These are phyloP conservation scores for Apodemia zela DNA, from an alignment of 2,888 invertebrate genomes.

Conservation along the genomic window DNA sequence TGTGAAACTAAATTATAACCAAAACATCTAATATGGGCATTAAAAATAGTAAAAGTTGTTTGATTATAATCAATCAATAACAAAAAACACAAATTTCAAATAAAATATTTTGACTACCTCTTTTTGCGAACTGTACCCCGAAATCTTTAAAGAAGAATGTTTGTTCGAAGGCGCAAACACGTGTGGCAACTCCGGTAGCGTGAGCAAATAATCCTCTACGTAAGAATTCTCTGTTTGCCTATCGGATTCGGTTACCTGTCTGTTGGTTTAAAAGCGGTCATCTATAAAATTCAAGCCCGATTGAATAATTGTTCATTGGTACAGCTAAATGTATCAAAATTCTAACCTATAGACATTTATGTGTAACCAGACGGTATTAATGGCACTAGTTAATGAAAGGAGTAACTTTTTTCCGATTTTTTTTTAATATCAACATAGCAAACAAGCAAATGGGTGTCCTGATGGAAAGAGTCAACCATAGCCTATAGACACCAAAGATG, in stretches of 20 bases:
- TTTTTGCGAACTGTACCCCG: conserved; percentile 53
- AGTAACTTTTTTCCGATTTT: background rate
- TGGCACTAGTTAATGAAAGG: background rate
- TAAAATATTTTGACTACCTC: conserved; percentile 17
- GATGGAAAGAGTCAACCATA: too few species aligned
- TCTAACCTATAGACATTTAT: background rate
- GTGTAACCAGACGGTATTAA: background rate
- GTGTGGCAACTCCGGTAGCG: conserved; percentile 79
- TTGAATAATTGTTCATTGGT: conserved; percentile 14
- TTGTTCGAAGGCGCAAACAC: conserved; percentile 55
- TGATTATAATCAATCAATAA: too few species aligned
- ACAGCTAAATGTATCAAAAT: conserved; percentile 13
- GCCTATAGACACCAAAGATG: too few species aligned
- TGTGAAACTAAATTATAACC: too few species aligned
- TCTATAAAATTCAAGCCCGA: conserved; percentile 19
- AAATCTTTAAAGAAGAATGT: conserved; percentile 59
- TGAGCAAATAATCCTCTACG: conserved; percentile 63
- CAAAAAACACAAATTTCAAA: background rate
- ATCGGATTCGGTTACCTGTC: conserved; percentile 53
- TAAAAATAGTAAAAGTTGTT: too few species aligned
- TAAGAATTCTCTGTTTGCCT: conserved; percentile 64
- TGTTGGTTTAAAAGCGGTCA: conserved; percentile 32
- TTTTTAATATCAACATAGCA: too few species aligned
- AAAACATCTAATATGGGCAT: too few species aligned
- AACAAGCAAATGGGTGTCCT: too few species aligned